Base-by-base conservation (phyloP, 2,888 invertebrate species). In the Epsilonema sp. region DNA sequence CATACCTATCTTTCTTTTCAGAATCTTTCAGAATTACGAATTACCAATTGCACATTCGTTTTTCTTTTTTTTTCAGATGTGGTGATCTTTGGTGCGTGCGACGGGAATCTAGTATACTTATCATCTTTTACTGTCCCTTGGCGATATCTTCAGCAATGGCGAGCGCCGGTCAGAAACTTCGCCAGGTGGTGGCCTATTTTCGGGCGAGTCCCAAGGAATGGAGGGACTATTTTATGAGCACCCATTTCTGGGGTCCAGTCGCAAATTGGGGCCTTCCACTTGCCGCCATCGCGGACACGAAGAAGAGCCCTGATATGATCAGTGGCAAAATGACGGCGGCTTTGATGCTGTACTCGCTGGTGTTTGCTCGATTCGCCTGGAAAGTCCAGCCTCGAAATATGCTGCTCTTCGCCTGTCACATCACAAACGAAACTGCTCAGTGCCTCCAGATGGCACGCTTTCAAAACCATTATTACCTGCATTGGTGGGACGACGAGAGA, bases 241-340 rank as follows among this genome's bases (percentile, higher is more conserved):
- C 63, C 8, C 92, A 94, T 71, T 94, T 94, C 69, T 94, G 92
- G 92, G 92, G 92, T 42, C 92, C 92, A 46, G 78, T 92, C 41
- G 94, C 94, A 22, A 97, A 97, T 68, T 97, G 97, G 97, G 90
- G 87, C 4, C 84, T 97, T 59, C 97, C 97, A 2, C 66, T 97
- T 53, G 97, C 97, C 46, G 94, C 94, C 4, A 73, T 97, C 46
- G 80, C 86, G 47, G 97, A 97, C 67, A 78, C 80, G 47, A 76
- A 75, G 54, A 85, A 83, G 64, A 82, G 86, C 66, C 85, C 90
- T 2, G 81, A 80, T 62, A 79, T 78, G 61, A 92, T 94, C 54
- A 90, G 90, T 73, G 89, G 89, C n/a, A 86, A 48, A 25, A 50
- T 50, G 50, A 77, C 55, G 75, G 38, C 60, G 89, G 92, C 90